Base-by-base conservation (phyloP, 2,113 vertebrate genomes). In the Trichomycterus rosablanca region DNA sequence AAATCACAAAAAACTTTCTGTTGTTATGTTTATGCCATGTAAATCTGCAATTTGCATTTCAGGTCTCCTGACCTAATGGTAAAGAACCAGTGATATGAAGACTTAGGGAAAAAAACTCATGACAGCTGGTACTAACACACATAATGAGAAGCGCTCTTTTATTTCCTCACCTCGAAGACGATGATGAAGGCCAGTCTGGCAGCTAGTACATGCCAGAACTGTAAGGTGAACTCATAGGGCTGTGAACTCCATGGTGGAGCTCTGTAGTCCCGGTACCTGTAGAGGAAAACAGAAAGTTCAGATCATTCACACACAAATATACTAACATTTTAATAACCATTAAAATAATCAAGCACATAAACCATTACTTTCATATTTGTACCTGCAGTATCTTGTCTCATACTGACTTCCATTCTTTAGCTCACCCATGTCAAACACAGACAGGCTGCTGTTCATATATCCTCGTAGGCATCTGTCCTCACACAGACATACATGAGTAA, bases 361-460 rank as follows among this genome's bases (percentile, higher is more conserved):
- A n/a, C n/a, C n/a, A n/a, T n/a, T n/a, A n/a, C n/a, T n/a, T 5
- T 7, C 30, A 1, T 51, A 49, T 42, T 6, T n/a, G 15, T 44
- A 93, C 89, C 96, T 86, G 86, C 96, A 98, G 73, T 90, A 95
- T 59, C 85, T 87, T 0, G 83, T 78, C 54, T 88, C 86, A 51
- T 51, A 44, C 1, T 65, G 52, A 58, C 70, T 88, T 72, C 83
- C 88, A 66, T 92, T 86, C 0, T 80, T 87, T 34, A 87, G 79
- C 26, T 91, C 91, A 58, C 86, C 88, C 86, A 94, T 82, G 72
- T 97, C 85, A 80, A 98, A 99, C 32, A 94, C 85, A 14, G 95
- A 97, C 46, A 99, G 79, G 77, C 95, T 99, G 71, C 93, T 96
- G 84, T 97, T 96, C 78, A 99, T 89, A 52, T 99, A 99, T n/a